These are phyloP conservation scores for Nothocercus julius DNA, from an alignment of 2,113 vertebrate species.

Conservation along the genomic window DNA sequence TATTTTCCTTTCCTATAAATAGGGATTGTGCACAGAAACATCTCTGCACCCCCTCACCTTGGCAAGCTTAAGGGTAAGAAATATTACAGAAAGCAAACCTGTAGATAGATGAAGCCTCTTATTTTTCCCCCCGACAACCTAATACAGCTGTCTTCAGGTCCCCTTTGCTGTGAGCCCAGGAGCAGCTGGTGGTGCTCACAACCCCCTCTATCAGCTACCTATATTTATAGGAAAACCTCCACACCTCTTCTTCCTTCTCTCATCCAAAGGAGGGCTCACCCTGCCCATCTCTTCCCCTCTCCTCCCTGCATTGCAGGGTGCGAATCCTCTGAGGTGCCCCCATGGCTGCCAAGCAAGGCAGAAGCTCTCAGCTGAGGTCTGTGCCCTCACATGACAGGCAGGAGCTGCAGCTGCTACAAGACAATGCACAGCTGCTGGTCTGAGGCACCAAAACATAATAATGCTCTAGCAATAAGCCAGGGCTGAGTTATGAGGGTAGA, in stretches of 20 bases:
- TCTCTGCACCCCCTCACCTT: not conserved
- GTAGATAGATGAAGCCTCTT: rapidly evolving
- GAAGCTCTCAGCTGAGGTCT: rapidly evolving
- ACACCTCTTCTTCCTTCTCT: not conserved
- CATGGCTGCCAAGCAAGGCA: not conserved
- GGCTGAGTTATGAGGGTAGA: rapidly evolving
- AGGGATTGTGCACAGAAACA: not conserved
- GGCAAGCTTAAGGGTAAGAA: not conserved
- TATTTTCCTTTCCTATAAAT: slow-evolving; percentile 17
- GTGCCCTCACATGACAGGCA: rapidly evolving
- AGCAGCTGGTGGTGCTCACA: not conserved
- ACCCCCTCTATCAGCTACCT: rapidly evolving
- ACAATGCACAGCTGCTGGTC: rapidly evolving
- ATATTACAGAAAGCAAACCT: not conserved
- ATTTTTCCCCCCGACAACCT: not conserved
- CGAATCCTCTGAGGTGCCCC: rapidly evolving
- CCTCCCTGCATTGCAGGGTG: rapidly evolving
- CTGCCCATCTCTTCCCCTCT: not conserved
- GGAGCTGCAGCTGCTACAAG: not conserved
- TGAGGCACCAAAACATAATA: not conserved
- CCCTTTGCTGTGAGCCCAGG: not conserved
- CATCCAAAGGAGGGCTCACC: not conserved
- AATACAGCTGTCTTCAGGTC: rapidly evolving
- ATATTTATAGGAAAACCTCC: rapidly evolving
- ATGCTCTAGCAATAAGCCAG: rapidly evolving